phyloP scores from a whole-genome alignment of 2,113 vertebrate species.

The Collichthys lucidus region DNA sequence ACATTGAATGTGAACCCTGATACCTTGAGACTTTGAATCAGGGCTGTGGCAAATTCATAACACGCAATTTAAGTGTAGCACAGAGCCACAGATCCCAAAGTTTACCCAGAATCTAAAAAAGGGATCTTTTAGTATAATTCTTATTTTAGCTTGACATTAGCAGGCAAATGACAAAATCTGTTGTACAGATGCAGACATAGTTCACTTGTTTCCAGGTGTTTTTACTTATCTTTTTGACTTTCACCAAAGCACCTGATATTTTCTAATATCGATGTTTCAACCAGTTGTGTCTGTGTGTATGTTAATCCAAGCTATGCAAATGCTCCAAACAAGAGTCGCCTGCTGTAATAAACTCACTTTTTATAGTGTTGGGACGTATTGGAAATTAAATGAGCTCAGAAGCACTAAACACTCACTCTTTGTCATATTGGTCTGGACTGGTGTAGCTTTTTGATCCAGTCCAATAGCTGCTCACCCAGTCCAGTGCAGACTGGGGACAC shows the following conservation, averaged over 20 bases:
- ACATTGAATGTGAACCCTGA: background rate
- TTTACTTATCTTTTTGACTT: background rate
- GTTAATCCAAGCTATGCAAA: background rate
- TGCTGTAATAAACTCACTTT: background rate
- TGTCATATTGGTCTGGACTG: conserved; percentile 19
- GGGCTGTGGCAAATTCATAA: conserved; percentile 2
- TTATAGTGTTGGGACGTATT: background rate
- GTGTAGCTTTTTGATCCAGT: conserved; percentile 22
- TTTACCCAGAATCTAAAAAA: background rate
- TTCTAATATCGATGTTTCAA: background rate
- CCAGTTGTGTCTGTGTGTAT: background rate
- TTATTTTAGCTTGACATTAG: too few species aligned
- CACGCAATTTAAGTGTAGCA: background rate
- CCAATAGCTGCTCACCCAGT: conserved; percentile 43
- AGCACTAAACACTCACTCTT: conserved; percentile 11
- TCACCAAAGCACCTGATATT: background rate
- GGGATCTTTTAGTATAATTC: background rate
- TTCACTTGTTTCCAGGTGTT: background rate
- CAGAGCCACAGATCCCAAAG: background rate
- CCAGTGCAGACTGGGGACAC: conserved; percentile 53
- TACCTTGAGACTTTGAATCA: background rate
- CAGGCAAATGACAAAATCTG: too few species aligned
- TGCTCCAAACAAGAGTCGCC: too few species aligned
- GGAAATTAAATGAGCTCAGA: conserved; percentile 5
- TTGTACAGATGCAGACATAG: too few species aligned